Percentiles rank a stretch among this genome's conserved stretches.
phyloP scores from a whole-genome alignment of 2,888 invertebrate species.

The Isotomurus palustris region DNA sequence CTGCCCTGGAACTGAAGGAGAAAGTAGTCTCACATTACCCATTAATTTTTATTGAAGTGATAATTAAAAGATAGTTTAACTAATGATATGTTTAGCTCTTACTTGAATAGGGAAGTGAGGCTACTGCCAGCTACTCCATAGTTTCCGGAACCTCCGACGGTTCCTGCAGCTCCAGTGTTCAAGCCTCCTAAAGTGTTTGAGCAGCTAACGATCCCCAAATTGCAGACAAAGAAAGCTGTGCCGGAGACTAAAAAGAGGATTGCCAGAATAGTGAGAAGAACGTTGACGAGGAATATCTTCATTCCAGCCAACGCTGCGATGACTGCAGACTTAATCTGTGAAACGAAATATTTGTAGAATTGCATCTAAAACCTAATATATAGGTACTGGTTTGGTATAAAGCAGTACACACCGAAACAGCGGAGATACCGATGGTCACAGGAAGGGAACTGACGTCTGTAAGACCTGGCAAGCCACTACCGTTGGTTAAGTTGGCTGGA shows the following conservation, averaged over 20 bases:
- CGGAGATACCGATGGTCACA: background rate
- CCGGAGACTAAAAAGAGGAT: slow-evolving; percentile 28
- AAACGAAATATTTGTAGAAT: background rate
- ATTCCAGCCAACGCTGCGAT: slow-evolving; percentile 13
- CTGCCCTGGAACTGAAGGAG: too few relatives aligned
- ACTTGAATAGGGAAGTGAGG: slow-evolving; percentile 7
- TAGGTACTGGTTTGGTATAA: background rate
- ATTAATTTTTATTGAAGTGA: too few relatives aligned
- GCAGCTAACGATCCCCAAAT: slow-evolving; percentile 27
- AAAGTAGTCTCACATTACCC: too few relatives aligned
- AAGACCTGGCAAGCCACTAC: background rate
- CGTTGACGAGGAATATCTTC: slow-evolving; percentile 12
- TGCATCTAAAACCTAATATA: background rate
- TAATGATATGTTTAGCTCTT: too few relatives aligned
- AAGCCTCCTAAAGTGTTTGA: slow-evolving; percentile 7
- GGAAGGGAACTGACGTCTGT: background rate
- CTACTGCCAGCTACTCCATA: slow-evolving; percentile 7
- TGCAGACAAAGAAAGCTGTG: slow-evolving; percentile 33
- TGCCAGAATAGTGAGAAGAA: slow-evolving; percentile 10
- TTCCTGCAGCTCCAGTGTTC: background rate
- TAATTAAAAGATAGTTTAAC: too few relatives aligned
- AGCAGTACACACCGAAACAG: background rate
- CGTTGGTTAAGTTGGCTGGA: background rate
- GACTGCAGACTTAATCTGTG: slow-evolving; percentile 14
- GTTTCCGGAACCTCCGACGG: slow-evolving; percentile 1